phyloP scores from a whole-genome alignment of 1,140 invertebrate genomes.

The Ganaspis sp. region DNA sequence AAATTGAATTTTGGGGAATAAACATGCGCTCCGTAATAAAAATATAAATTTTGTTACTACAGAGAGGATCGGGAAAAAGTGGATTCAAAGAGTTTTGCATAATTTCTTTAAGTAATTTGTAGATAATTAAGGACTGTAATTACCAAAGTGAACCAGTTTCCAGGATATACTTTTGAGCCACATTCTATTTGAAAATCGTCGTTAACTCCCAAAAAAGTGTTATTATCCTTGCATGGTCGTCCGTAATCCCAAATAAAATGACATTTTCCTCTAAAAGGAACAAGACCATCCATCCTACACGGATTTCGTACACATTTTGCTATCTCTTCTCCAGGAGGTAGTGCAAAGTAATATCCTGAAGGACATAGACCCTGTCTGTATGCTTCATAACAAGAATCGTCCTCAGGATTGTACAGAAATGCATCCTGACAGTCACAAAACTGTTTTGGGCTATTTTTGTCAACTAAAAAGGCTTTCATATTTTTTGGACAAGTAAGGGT shows the following conservation, averaged over 20 bases:
- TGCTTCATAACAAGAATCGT: slow-evolving; percentile 78
- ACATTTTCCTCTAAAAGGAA: slow-evolving; percentile 75
- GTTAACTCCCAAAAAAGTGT: neutral
- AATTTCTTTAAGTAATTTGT: no score
- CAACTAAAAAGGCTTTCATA: neutral
- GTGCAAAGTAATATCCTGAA: slow-evolving; percentile 76
- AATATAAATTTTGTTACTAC: no score
- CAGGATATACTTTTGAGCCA: neutral
- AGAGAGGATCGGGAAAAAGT: no score
- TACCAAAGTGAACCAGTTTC: no score
- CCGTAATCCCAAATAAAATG: slow-evolving; percentile 60
- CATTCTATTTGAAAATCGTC: no score
- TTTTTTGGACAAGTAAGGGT: neutral
- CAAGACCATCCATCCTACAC: slow-evolving; percentile 74
- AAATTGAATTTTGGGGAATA: no score
- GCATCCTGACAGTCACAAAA: neutral
- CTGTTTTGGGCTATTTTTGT: neutral
- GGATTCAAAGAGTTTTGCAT: no score
- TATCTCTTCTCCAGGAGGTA: slow-evolving; percentile 74
- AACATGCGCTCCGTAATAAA: no score
- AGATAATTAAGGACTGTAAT: no score
- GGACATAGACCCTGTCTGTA: slow-evolving; percentile 80
- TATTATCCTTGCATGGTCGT: neutral
- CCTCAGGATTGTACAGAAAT: slow-evolving; percentile 77
- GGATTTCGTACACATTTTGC: slow-evolving; percentile 79